phyloP scores from a whole-genome alignment of 2,888 invertebrate genomes.

The Drosophila demipolita region DNA sequence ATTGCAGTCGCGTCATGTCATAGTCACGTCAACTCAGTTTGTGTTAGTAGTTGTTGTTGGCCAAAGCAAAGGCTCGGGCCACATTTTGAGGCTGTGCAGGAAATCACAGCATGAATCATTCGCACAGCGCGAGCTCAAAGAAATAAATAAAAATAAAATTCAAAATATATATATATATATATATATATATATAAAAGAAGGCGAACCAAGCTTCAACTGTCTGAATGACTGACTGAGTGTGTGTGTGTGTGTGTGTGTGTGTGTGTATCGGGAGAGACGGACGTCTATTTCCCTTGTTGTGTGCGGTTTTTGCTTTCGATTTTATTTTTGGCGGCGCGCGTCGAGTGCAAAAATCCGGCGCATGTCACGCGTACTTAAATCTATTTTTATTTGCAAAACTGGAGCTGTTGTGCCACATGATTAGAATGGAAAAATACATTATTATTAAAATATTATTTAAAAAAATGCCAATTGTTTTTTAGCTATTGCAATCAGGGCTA shows the following conservation, averaged over 20 bases:
- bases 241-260: conserved; percentile 13
- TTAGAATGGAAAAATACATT: conserved; percentile 37
- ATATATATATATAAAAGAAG: conserved; percentile 28
- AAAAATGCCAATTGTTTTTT: not conserved
- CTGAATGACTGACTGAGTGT: conserved; percentile 55
- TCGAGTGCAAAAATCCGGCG: conserved; percentile 77
- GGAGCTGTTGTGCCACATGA: conserved; percentile 6
- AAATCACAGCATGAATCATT: conserved; percentile 83
- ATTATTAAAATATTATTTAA: conserved; percentile 10
- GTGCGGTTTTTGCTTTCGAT: conserved; percentile 52
- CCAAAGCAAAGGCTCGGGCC: conserved; percentile 59
- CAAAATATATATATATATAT: conserved; percentile 19
- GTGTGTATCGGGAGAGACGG: conserved; percentile 14
- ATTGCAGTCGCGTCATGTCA: conserved; percentile 76
- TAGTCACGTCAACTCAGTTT: conserved; percentile 80
- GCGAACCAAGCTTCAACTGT: conserved; percentile 66
- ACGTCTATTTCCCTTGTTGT: conserved; percentile 17
- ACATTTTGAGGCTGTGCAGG: conserved; percentile 73
- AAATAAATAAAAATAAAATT: conserved; percentile 27
- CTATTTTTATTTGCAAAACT: conserved; percentile 45
- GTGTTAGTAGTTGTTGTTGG: conserved; percentile 56
- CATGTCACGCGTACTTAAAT: conserved; percentile 80
- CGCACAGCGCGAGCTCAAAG: conserved; percentile 56
- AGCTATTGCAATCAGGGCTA: not conserved
- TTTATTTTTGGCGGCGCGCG: conserved; percentile 49